Percentiles rank a stretch among this genome's conserved stretches.
Conservation (phyloP, 2,797 vertebrate species). For the Remorina albescens region DNA sequence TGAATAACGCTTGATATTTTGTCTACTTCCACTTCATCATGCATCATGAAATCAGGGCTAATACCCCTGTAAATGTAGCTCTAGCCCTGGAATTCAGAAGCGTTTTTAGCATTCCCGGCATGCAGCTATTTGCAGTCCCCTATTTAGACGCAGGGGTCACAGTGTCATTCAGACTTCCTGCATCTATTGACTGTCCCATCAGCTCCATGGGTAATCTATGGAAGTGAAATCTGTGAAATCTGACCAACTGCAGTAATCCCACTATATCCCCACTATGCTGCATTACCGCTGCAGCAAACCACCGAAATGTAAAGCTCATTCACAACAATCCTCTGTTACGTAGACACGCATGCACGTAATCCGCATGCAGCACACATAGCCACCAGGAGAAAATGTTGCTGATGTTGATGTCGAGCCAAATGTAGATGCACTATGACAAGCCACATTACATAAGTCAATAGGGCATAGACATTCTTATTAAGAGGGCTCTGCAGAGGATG, state of each 20-base stretch:
- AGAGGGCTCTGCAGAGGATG: constrained; percentile 63
- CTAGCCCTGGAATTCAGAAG: constrained; percentile 41
- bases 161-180: constrained; percentile 49
- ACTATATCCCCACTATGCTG: constrained; percentile 49
- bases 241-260: constrained; percentile 69
- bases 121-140: constrained; percentile 65
- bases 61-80: constrained; percentile 42
- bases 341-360: constrained; percentile 14
- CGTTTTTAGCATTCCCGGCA: constrained; percentile 20
- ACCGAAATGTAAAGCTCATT: constrained; percentile 45
- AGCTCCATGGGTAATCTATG: constrained; percentile 58
- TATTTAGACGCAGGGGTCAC: constrained; percentile 76
- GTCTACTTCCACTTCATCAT: constrained; percentile 52
- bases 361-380: background rate
- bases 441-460: constrained; percentile 75
- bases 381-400: constrained; percentile 48
- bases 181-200: constrained; percentile 57
- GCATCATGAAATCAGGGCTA: constrained; percentile 47
- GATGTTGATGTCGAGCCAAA: constrained; percentile 57
- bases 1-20: constrained; percentile 45
- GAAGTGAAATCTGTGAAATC: constrained; percentile 61
- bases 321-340: constrained; percentile 28
- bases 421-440: constrained; percentile 64
- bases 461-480: constrained; percentile 68
- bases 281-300: constrained; percentile 43